These are phyloP conservation scores for Xenops minutus DNA, from an alignment of 2,797 vertebrate genomes.

Conservation along the genomic window DNA sequence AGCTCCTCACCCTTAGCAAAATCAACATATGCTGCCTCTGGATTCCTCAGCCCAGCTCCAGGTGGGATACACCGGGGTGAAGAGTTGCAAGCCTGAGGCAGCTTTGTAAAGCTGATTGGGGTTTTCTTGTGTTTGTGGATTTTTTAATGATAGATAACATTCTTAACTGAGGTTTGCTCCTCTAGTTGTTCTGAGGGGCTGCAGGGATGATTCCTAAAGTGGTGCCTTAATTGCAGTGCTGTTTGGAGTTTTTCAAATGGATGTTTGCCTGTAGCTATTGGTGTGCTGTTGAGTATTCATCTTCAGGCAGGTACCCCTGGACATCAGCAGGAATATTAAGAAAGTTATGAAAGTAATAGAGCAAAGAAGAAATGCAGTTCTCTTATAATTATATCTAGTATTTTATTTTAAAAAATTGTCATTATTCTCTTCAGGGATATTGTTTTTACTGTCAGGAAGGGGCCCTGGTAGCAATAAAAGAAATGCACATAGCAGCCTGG, in stretches of 20 bases:
- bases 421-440: neutral
- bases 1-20: neutral
- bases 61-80: accelerated
- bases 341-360: neutral
- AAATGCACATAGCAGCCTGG: neutral
- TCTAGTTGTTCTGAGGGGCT: neutral
- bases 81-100: neutral
- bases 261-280: neutral
- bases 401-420: neutral
- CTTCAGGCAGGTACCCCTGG: neutral
- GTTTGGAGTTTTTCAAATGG: neutral
- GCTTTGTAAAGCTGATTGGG: neutral
- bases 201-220: neutral
- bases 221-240: neutral
- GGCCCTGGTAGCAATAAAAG: slow-evolving; percentile 3
- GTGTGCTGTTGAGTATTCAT: neutral
- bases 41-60: neutral
- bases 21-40: accelerated
- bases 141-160: neutral
- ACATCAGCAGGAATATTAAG: neutral
- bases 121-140: neutral
- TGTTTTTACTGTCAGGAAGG: neutral
- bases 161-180: neutral
- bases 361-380: neutral
- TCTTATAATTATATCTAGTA: neutral